These are phyloP conservation scores for Dascyllus trimaculatus DNA, from an alignment of 2,113 vertebrate genomes.

Conservation along the genomic window DNA sequence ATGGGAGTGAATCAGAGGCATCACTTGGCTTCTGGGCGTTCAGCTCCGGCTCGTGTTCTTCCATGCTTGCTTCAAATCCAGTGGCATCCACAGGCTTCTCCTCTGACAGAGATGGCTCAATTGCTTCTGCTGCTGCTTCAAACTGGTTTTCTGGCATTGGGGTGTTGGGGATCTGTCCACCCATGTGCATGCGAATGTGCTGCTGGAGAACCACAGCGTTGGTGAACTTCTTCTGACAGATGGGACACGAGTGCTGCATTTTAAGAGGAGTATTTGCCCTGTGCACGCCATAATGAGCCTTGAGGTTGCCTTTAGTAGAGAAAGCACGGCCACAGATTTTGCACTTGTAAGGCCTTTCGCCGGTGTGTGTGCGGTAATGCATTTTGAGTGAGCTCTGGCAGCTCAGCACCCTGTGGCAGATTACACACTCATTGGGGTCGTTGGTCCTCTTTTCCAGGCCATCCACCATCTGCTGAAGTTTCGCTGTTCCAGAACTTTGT, in stretches of 20 bases:
- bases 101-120: slow-evolving; percentile 66
- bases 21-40: slow-evolving; percentile 78
- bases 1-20: slow-evolving; percentile 53
- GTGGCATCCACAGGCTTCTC: slow-evolving; percentile 81
- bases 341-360: slow-evolving; percentile 96
- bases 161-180: slow-evolving; percentile 96
- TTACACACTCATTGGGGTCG: slow-evolving; percentile 95
- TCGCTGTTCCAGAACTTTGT: slow-evolving; percentile 92
- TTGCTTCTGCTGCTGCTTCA: slow-evolving; percentile 77
- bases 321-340: slow-evolving; percentile 97
- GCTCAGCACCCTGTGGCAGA: slow-evolving; percentile 95
- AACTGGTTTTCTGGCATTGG: slow-evolving; percentile 87
- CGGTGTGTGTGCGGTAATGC: slow-evolving; percentile 99
- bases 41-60: slow-evolving; percentile 85
- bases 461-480: slow-evolving; percentile 97
- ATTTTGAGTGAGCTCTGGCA: slow-evolving; percentile 98
- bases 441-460: slow-evolving; percentile 92
- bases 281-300: slow-evolving; percentile 96
- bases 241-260: slow-evolving; percentile 97
- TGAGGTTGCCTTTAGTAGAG: slow-evolving; percentile 97
- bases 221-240: slow-evolving; percentile 99
- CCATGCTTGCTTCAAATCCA: slow-evolving; percentile 78
- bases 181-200: slow-evolving; percentile 99
- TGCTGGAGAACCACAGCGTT: slow-evolving; percentile 97
- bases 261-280: slow-evolving; percentile 90